Evolutionary conservation across 1,140 invertebrate genomes (phyloP).

Genomic region (Charaxes varanes): DNA sequence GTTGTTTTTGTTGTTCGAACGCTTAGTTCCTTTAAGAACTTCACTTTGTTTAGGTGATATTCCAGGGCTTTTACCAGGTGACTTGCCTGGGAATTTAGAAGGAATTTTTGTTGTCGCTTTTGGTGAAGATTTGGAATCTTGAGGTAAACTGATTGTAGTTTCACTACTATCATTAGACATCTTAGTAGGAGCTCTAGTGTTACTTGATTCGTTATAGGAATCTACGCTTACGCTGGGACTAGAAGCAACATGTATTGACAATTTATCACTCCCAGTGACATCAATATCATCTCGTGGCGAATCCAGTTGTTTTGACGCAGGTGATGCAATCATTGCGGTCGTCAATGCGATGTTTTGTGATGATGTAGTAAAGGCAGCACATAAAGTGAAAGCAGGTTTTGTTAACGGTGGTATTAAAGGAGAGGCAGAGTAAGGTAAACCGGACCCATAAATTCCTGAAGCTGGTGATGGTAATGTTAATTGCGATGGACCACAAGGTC

Average conservation of each 20-base stretch:
- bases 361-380: constrained; percentile 85
- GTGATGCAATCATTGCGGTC: constrained; percentile 81
- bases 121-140: constrained; percentile 70
- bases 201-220: constrained; percentile 46
- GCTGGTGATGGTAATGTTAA: constrained; percentile 78
- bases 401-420: constrained; percentile 38
- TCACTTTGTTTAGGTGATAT: constrained; percentile 81
- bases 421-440: constrained; percentile 74
- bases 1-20: constrained; percentile 72
- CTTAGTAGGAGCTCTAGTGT: constrained; percentile 39
- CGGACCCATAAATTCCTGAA: constrained; percentile 77
- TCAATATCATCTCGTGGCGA: constrained; percentile 63
- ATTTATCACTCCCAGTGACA: constrained; percentile 56
- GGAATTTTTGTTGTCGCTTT: constrained; percentile 79
- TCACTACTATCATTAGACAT: constrained; percentile 53
- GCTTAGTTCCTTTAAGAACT: constrained; percentile 53
- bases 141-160: constrained; percentile 55
- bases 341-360: constrained; percentile 85
- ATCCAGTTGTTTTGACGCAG: constrained; percentile 61
- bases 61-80: constrained; percentile 83
- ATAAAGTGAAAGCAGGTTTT: constrained; percentile 71
- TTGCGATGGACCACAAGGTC: constrained; percentile 66
- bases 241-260: constrained; percentile 51
- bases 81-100: constrained; percentile 77
- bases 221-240: constrained; percentile 53